Conservation (phyloP, 2,797 vertebrate genomes). For the Schizopygopsis pylzovi region DNA sequence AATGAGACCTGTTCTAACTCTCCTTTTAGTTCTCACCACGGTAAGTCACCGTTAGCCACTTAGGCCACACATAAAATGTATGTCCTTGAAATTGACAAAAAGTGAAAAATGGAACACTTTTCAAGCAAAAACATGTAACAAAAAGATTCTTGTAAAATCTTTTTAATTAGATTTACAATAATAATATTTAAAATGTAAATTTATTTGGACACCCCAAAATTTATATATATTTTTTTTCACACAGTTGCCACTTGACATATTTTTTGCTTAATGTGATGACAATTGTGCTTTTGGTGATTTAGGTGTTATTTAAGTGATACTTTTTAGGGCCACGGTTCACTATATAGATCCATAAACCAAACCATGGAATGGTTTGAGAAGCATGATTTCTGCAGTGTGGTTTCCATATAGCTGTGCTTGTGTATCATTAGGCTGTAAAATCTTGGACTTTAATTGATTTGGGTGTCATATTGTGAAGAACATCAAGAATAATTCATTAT, state of each 20-base stretch:
- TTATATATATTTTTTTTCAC: not conserved
- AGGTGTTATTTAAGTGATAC: not conserved
- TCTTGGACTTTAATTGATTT: not conserved
- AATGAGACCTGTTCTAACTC: conserved; percentile 24
- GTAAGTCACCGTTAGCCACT: conserved; percentile 17
- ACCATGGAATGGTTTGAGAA: not conserved
- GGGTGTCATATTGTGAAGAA: not conserved
- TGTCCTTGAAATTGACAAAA: not conserved
- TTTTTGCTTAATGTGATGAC: not conserved
- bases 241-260: not conserved
- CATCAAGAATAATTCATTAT: not conserved
- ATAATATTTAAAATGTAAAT: not conserved
- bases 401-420: not conserved
- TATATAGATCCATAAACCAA: not conserved
- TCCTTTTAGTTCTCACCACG: not conserved
- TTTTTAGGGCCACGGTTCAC: not conserved
- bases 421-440: not conserved
- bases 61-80: not conserved
- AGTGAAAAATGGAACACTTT: not conserved
- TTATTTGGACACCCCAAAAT: not conserved
- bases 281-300: not conserved
- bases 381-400: not conserved
- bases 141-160: not conserved
- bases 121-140: not conserved
- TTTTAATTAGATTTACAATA: not conserved